phyloP scores from a whole-genome alignment of 2,113 vertebrate species.

The Marmota monax region DNA sequence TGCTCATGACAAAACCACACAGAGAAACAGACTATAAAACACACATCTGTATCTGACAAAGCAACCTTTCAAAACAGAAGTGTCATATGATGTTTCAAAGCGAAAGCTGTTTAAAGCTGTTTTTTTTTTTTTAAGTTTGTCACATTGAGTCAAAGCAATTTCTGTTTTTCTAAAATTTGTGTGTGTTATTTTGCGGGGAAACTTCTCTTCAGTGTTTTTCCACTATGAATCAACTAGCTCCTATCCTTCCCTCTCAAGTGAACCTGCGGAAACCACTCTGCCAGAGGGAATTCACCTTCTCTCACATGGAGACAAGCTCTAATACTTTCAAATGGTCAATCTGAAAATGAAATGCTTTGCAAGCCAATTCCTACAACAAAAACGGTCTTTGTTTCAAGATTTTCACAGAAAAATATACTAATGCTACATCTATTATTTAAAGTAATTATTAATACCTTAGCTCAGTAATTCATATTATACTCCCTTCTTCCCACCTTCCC shows the following conservation, averaged over 20 bases:
- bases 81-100: slow-evolving; percentile 69
- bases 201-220: slow-evolving; percentile 81
- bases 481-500: neutral
- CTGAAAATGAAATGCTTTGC: slow-evolving; percentile 70
- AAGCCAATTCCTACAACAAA: slow-evolving; percentile 70
- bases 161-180: slow-evolving; percentile 78
- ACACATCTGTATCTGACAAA: slow-evolving; percentile 86
- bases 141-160: slow-evolving; percentile 79
- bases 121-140: slow-evolving; percentile 75
- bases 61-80: slow-evolving; percentile 84
- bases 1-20: slow-evolving; percentile 37
- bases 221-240: slow-evolving; percentile 65
- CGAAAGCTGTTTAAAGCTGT: slow-evolving; percentile 23
- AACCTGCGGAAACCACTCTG: slow-evolving; percentile 74
- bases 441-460: slow-evolving; percentile 42
- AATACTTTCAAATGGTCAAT: slow-evolving; percentile 67
- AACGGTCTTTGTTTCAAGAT: slow-evolving; percentile 60
- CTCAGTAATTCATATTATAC: neutral
- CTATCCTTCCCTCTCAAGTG: slow-evolving; percentile 54
- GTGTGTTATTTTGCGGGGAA: slow-evolving; percentile 60
- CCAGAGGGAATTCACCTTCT: slow-evolving; percentile 77
- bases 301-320: slow-evolving; percentile 52
- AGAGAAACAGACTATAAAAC: slow-evolving; percentile 68
- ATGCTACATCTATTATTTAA: slow-evolving; percentile 41
- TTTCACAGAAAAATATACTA: neutral